Percentiles rank a stretch among this genome's conserved stretches.
These are phyloP conservation scores for Axea sp. DNA, from an alignment of 2,888 invertebrate species.

Conservation along the genomic window DNA sequence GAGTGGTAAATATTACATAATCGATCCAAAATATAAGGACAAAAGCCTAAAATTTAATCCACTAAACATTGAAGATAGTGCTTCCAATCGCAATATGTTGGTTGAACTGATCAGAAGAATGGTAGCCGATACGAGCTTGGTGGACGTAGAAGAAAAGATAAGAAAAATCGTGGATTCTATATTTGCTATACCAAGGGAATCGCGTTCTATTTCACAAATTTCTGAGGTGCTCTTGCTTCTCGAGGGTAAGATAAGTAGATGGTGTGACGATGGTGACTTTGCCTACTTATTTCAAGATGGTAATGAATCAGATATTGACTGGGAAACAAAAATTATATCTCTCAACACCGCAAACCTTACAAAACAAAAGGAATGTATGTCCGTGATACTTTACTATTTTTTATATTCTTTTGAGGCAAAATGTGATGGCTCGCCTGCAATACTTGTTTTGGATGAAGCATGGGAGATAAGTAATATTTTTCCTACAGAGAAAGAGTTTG, in stretches of 20 bases:
- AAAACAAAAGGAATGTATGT: slow-evolving; percentile 32
- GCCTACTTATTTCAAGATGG: slow-evolving; percentile 33
- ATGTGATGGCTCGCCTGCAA: slow-evolving; percentile 37
- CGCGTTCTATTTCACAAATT: slow-evolving; percentile 29
- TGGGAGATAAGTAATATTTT: slow-evolving; percentile 33
- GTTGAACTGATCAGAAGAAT: slow-evolving; percentile 33
- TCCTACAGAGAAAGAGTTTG: slow-evolving; percentile 33
- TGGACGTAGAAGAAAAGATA: slow-evolving; percentile 34
- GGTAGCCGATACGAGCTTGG: slow-evolving; percentile 31
- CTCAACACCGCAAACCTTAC: slow-evolving; percentile 27
- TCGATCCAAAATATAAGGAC: slow-evolving; percentile 29
- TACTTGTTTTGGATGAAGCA: slow-evolving; percentile 35
- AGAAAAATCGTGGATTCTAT: slow-evolving; percentile 34
- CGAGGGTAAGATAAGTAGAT: slow-evolving; percentile 31
- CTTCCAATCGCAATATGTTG: slow-evolving; percentile 35
- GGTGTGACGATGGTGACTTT: slow-evolving; percentile 32
- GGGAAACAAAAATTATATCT: slow-evolving; percentile 33
- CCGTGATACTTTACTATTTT: slow-evolving; percentile 36
- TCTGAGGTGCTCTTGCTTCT: slow-evolving; percentile 33
- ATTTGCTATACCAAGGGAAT: slow-evolving; percentile 29
- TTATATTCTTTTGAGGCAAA: slow-evolving; percentile 35
- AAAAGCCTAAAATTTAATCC: slow-evolving; percentile 34
- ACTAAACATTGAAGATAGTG: slow-evolving; percentile 36
- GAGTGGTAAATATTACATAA: slow-evolving; percentile 31
- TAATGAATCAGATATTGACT: slow-evolving; percentile 33